Percentiles rank a stretch among this genome's conserved stretches.
Evolutionary conservation across 2,113 vertebrate species (phyloP).

Genomic region (Zeus faber): DNA sequence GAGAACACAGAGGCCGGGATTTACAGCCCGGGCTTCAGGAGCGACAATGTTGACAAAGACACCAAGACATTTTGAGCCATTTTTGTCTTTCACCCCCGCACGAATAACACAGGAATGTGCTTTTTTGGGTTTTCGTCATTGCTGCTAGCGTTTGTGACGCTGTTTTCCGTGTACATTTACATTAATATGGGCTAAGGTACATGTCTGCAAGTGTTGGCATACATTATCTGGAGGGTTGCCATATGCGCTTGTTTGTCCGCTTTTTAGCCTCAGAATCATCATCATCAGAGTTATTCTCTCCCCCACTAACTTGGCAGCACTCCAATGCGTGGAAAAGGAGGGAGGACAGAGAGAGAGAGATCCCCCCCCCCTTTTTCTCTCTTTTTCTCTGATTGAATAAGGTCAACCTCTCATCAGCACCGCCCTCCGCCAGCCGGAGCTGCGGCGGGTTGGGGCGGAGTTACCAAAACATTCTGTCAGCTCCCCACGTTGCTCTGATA

Average conservation of each 20-base stretch:
- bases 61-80: conserved; percentile 56
- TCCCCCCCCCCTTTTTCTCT: too few species aligned
- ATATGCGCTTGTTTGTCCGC: too few species aligned
- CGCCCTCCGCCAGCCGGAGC: conserved; percentile 12
- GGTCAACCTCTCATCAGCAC: conserved; percentile 31
- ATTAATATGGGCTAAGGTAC: conserved; percentile 14
- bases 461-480: conserved; percentile 48
- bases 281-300: conserved; percentile 13
- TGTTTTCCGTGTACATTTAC: conserved; percentile 17
- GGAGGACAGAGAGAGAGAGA: conserved; percentile 19
- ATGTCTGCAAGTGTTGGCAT: conserved; percentile 23
- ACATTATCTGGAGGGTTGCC: neutral
- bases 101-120: conserved; percentile 72
- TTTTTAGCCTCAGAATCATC: too few species aligned
- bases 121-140: conserved; percentile 37
- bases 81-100: conserved; percentile 67
- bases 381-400: too few species aligned
- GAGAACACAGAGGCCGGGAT: conserved; percentile 41
- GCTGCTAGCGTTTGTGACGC: too few species aligned
- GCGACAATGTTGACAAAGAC: too few species aligned
- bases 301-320: conserved; percentile 46
- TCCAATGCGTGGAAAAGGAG: conserved; percentile 15
- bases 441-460: conserved; percentile 28
- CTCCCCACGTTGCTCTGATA: conserved; percentile 46
- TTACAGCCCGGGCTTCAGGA: conserved; percentile 50